phyloP scores from a whole-genome alignment of 2,888 invertebrate species.

The Caenorhabditis sulstoni region DNA sequence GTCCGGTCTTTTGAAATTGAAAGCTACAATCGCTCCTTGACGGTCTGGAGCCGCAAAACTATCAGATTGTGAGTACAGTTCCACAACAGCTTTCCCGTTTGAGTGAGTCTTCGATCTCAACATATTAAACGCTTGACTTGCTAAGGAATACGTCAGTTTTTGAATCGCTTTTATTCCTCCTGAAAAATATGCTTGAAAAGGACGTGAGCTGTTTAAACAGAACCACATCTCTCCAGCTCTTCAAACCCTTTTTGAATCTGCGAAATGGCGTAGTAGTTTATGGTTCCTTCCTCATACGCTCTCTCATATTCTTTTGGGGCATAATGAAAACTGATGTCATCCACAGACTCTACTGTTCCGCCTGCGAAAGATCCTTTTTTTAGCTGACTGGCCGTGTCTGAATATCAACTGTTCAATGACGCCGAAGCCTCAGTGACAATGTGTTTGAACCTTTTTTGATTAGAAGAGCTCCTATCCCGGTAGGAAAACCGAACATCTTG shows the following conservation, averaged over 20 bases:
- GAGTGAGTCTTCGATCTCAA: constrained; percentile 52
- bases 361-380: constrained; percentile 91
- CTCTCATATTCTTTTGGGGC: constrained; percentile 18
- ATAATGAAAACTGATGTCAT: constrained; percentile 27
- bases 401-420: neutral
- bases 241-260: constrained; percentile 90
- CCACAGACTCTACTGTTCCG: constrained; percentile 86
- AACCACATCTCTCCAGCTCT: constrained; percentile 85
- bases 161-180: constrained; percentile 73
- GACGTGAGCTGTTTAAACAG: neutral
- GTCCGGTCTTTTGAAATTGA: constrained; percentile 89
- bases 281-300: constrained; percentile 90
- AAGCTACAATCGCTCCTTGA: constrained; percentile 92
- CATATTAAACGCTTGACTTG: constrained; percentile 42
- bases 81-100: constrained; percentile 57
- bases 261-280: constrained; percentile 90
- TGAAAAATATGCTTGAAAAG: constrained; percentile 37
- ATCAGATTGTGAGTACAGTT: constrained; percentile 54
- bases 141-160: constrained; percentile 30
- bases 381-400: constrained; percentile 82
- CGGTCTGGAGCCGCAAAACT: constrained; percentile 10
- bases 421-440: neutral
- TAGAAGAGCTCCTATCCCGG: constrained; percentile 89
- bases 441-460: constrained; percentile 83
- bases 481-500: constrained; percentile 94